Evolutionary conservation across 2,113 vertebrate genomes (phyloP), one percentile per base, ranked within the genome.

Genomic region (Nothoprocta pentlandii): DNA sequence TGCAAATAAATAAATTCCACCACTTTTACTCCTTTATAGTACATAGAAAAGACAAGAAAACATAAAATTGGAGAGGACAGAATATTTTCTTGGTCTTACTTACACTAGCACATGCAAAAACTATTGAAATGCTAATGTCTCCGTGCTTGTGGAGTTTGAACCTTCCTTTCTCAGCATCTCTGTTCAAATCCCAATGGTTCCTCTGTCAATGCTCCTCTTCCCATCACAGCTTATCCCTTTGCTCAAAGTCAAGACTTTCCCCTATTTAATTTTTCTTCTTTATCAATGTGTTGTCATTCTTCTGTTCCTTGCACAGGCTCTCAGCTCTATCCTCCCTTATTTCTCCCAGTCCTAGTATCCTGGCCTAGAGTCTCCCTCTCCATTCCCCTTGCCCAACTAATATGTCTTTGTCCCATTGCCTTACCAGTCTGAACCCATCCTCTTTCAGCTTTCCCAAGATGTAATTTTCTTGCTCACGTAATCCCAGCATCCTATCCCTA

Each of bases 111-210:
- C 36, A 54, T 63, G 49, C 22, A 89, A 46, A 76, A 28, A 16
- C 19, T 16, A 93, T 6, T 75, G 83, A 92, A 92, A 95, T 86
- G 73, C 46, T 90, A 58, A 91, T 42, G 22, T 81, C 32, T 64
- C 80, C 64, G 83, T 59, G n/a, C 73, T 84, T 42, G 10, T 28
- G 0, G 7, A 81, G 59, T 84, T 93, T 80, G 67, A 83, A 70
- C 56, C 78, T 83, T n/a, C 49, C 26, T 67, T 90, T 91, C 56
- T 64, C 36, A 36, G 69, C 36, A n/a, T 12, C 54, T 73, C 61
- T 86, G 41, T 61, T 95, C 32, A 88, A 84, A 86, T 88, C 69
- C 83, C 88, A 92, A 34, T 22, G n/a, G 63, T 59, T 83, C 23
- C 22, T 67, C 88, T 67, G 56, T 68, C 76, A 94, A 4, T 80